Base-by-base conservation (phyloP, 2,888 invertebrate genomes). In the Eubasilissa splendida region DNA sequence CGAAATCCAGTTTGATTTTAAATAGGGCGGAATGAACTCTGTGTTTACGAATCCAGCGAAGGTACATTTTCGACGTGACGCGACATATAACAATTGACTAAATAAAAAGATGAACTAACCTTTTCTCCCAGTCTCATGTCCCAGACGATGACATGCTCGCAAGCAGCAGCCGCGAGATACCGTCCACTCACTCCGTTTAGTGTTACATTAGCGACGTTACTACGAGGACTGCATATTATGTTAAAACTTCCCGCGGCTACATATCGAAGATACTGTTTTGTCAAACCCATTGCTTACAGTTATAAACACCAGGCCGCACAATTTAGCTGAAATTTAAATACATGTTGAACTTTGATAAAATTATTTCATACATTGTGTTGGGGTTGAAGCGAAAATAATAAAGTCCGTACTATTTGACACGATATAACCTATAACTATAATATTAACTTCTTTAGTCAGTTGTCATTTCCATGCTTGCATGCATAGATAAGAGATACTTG, bases 61-160 rank as follows among this genome's bases (percentile, higher is more conserved):
- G 11, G 9, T 2, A 10, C 2, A 58, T 58, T 7, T 7, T 42
- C 7, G 7, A 42, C 42, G 42, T 42, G 7, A 42, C 42, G 42
- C 4, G 7, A 42, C 22, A 1, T 22, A 22, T 22, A 7, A 42
- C 3, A 42, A 42, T 42, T 7, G 22, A 5, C 42, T 42, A 42
- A 42, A 42, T 42, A 42, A 42, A 42, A 42, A 42, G 53, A 83
- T 63, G 63, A 75, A 80, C 71, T 86, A 88, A 95, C 95, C 91
- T 95, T 95, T 88, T 96, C 95, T 60, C 95, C 94, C 8, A 96
- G 93, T 86, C 96, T 92, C 87, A 98, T 91, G 90, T 99, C 99
- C 97, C 98, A 99, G 86, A 99, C 92, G 86, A 95, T 93, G 82
- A 98, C 95, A 92, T 97, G 95, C 90, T 99, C 98, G 86, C 97